Evolutionary conservation across 2,888 invertebrate genomes (phyloP).

Genomic region (Aporophyla lueneburgensis): DNA sequence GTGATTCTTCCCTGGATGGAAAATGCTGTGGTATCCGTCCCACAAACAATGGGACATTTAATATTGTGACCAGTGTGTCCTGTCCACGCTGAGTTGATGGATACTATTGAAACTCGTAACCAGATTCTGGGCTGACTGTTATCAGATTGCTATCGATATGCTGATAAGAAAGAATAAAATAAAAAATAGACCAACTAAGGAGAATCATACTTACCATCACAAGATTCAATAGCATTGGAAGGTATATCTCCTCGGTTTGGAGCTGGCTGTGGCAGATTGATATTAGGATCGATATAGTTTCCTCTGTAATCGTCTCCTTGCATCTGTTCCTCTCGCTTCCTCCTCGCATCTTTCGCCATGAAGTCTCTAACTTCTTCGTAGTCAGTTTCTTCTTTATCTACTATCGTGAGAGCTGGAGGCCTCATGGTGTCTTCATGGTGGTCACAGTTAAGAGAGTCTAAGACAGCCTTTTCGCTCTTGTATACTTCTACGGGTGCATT

Average conservation of each 20-base stretch:
- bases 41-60: no score
- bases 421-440: constrained; percentile 72
- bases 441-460: constrained; percentile 89
- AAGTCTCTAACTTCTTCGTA: constrained; percentile 85
- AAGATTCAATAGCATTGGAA: constrained; percentile 84
- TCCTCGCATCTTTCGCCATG: constrained; percentile 79
- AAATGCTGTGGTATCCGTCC: no score
- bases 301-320: constrained; percentile 85
- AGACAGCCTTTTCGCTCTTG: constrained; percentile 85
- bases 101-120: no score
- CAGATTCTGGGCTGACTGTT: no score
- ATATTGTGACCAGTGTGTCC: no score
- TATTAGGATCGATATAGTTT: constrained; percentile 80
- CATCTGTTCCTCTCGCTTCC: constrained; percentile 84
- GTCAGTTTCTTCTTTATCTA: constrained; percentile 75
- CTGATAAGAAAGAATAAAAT: not conserved
- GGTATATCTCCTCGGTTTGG: constrained; percentile 84
- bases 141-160: no score
- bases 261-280: constrained; percentile 72
- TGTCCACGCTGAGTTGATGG: no score
- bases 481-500: constrained; percentile 90
- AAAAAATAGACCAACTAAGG: not conserved
- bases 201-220: constrained; percentile 79
- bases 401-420: constrained; percentile 77
- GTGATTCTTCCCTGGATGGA: no score